Evolutionary conservation across 2,113 vertebrate species (phyloP).

Genomic region (Micromys minutus): DNA sequence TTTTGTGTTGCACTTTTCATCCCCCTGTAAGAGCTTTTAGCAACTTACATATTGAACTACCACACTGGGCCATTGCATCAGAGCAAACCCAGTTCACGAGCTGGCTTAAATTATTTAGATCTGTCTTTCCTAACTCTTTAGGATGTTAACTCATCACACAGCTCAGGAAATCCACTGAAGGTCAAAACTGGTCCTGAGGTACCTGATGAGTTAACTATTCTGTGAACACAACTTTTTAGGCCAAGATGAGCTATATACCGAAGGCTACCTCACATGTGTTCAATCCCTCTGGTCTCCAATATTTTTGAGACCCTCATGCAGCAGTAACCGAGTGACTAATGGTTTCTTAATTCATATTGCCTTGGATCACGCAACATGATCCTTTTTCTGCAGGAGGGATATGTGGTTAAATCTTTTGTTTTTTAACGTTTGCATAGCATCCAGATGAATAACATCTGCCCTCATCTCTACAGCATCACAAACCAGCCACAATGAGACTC

Average conservation of each 20-base stretch:
- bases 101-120: background rate
- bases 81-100: background rate
- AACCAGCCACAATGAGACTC: background rate
- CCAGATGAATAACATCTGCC: background rate
- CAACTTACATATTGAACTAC: background rate
- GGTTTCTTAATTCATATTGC: background rate
- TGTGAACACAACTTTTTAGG: background rate
- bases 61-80: too few relatives aligned
- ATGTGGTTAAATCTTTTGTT: background rate
- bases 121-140: background rate
- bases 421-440: background rate
- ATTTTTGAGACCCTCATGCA: background rate
- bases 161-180: background rate
- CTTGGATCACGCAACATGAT: background rate
- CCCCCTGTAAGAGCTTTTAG: background rate
- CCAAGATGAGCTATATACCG: background rate
- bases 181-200: background rate
- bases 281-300: background rate
- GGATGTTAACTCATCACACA: background rate
- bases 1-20: background rate
- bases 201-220: background rate
- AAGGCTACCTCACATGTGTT: too few relatives aligned
- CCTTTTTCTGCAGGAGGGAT: background rate
- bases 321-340: background rate
- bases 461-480: background rate